Conservation (phyloP, 2,797 vertebrate species). For the Otolemur crassicaudatus region DNA sequence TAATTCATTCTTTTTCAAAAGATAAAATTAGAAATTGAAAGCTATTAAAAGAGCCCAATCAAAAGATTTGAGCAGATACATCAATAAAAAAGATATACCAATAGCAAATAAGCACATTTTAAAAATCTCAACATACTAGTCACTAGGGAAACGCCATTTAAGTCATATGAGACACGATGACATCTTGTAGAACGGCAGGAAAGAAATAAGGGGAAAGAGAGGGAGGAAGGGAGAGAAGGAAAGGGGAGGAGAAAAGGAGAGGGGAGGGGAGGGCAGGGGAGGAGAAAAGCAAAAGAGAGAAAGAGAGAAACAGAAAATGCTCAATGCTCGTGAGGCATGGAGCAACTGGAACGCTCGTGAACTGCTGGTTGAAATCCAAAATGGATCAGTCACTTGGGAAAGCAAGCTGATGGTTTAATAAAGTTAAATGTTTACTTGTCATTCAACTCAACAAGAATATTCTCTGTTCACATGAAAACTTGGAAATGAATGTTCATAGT, state of each 20-base stretch:
- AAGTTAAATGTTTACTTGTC: neutral
- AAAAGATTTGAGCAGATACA: neutral
- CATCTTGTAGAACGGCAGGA: neutral
- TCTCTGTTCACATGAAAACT: neutral
- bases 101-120: neutral
- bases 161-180: neutral
- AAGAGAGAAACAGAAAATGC: neutral
- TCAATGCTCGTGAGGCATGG: neutral
- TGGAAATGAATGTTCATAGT: neutral
- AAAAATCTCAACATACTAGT: neutral
- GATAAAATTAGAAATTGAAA: neutral
- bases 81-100: neutral
- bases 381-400: neutral
- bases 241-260: no score
- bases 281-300: accelerated
- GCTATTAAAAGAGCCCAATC: neutral
- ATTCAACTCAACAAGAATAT: neutral
- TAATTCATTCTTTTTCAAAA: neutral
- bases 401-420: neutral
- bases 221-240: no score
- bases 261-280: no score
- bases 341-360: neutral
- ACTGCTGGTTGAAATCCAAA: neutral
- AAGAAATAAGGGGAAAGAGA: neutral
- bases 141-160: neutral